These are phyloP conservation scores for Echeneis naucrates DNA, from an alignment of 2,797 vertebrate species.

Conservation along the genomic window DNA sequence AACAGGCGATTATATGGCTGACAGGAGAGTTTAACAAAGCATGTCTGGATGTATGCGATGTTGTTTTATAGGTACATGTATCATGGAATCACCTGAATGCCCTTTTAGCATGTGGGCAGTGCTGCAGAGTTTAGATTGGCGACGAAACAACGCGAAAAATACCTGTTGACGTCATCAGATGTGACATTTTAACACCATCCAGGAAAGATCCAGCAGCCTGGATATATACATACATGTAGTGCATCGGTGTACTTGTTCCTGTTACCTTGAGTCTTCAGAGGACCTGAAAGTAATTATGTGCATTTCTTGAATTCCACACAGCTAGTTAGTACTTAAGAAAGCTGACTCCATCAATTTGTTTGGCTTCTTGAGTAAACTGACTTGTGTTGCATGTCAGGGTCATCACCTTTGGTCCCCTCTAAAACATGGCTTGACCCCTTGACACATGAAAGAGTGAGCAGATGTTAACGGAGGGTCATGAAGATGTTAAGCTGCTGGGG, in stretches of 20 bases:
- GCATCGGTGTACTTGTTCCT: background rate
- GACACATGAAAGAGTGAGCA: constrained; percentile 23
- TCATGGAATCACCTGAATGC: too few relatives aligned
- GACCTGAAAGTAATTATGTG: background rate
- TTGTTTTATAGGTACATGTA: too few relatives aligned
- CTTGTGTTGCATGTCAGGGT: constrained; percentile 36
- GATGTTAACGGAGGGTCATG: constrained; percentile 18
- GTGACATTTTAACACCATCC: too few relatives aligned
- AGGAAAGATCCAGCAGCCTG: too few relatives aligned
- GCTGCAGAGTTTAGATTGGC: background rate
- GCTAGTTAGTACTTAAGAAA: background rate
- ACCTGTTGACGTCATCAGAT: background rate
- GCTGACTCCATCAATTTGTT: constrained; percentile 11
- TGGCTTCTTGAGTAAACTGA: constrained; percentile 16
- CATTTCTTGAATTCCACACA: background rate
- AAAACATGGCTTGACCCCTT: constrained; percentile 22
- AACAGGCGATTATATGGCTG: too few relatives aligned
- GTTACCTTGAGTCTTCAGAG: background rate
- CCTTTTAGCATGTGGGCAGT: background rate
- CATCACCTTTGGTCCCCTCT: constrained; percentile 38
- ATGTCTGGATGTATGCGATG: background rate
- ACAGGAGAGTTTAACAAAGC: background rate
- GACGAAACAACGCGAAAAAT: background rate
- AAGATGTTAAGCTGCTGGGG: background rate
- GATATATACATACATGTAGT: background rate